phyloP scores from a whole-genome alignment of 2,888 invertebrate genomes.

The Orthonevra nobilis region DNA sequence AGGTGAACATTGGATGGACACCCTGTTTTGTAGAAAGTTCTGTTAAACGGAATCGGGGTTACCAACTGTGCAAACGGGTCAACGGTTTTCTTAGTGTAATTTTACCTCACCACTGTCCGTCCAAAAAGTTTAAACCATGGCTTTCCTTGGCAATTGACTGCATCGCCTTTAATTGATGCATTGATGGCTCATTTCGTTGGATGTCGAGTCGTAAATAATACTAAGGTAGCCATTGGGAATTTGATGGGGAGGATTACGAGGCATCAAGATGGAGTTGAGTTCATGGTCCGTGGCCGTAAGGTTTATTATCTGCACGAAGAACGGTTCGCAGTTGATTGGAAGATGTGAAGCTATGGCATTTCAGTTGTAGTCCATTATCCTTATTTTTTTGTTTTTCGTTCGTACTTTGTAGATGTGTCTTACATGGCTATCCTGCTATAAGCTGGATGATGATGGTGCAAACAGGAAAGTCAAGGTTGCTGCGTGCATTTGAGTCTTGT shows the following conservation, averaged over 20 bases:
- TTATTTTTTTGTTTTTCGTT: constrained; percentile 3
- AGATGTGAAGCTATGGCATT: constrained; percentile 4
- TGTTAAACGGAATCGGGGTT: constrained; percentile 67
- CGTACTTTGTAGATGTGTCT: constrained; percentile 2
- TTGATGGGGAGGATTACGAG: constrained; percentile 33
- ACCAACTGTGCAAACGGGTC: constrained; percentile 62
- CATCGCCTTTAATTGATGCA: constrained; percentile 51
- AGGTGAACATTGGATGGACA: constrained; percentile 52
- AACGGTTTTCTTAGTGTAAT: constrained; percentile 37
- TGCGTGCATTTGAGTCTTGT: constrained; percentile 25
- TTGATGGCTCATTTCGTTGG: constrained; percentile 33
- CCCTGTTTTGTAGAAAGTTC: constrained; percentile 61
- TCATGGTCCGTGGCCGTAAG: constrained; percentile 32
- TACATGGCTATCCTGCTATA: constrained; percentile 11
- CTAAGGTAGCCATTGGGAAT: constrained; percentile 13
- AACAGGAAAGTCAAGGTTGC: constrained; percentile 58
- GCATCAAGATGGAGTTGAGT: constrained; percentile 3
- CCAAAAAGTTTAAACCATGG: no score
- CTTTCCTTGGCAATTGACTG: no score
- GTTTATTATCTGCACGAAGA: constrained; percentile 36
- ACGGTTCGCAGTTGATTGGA: not conserved
- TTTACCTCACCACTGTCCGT: no score
- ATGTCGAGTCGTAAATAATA: constrained; percentile 31
- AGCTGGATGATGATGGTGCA: constrained; percentile 32
- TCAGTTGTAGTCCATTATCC: constrained; percentile 42